Evolutionary conservation across 2,113 vertebrate genomes (phyloP).

Genomic region (Tonatia bakeri): DNA sequence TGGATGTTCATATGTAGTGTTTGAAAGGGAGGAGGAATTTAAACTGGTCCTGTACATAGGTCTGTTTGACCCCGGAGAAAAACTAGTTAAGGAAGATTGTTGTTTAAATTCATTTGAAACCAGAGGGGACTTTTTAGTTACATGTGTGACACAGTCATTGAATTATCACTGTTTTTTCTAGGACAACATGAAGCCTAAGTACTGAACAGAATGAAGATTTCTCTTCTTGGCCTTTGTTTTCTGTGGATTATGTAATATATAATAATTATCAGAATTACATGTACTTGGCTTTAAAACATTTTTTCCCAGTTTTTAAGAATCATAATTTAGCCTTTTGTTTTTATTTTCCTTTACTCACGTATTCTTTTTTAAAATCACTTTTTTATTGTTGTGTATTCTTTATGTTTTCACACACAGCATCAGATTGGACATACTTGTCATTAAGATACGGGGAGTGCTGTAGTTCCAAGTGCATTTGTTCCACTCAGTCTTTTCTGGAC

Average conservation of each 20-base stretch:
- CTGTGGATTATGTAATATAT: slow-evolving; percentile 64
- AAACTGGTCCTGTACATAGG: slow-evolving; percentile 71
- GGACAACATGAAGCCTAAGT: slow-evolving; percentile 58
- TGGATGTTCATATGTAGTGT: slow-evolving; percentile 80
- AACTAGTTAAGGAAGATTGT: slow-evolving; percentile 77
- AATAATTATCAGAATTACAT: slow-evolving; percentile 70
- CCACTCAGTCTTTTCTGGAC: not conserved
- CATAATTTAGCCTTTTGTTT: slow-evolving; percentile 50
- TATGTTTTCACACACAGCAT: slow-evolving; percentile 46
- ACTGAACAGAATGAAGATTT: slow-evolving; percentile 56
- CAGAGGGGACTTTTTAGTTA: slow-evolving; percentile 73
- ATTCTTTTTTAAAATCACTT: not conserved
- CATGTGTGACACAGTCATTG: slow-evolving; percentile 65
- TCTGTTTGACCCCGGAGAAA: slow-evolving; percentile 76
- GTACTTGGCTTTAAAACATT: slow-evolving; percentile 73
- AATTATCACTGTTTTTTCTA: slow-evolving; percentile 75
- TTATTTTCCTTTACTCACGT: slow-evolving; percentile 52
- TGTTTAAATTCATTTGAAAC: slow-evolving; percentile 76
- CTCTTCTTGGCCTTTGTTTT: slow-evolving; percentile 49
- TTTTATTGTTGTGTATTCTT: not conserved
- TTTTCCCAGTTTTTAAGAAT: slow-evolving; percentile 46
- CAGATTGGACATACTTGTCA: slow-evolving; percentile 57
- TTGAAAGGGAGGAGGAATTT: slow-evolving; percentile 80
- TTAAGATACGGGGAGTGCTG: slow-evolving; percentile 49
- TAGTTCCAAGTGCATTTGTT: slow-evolving; percentile 35